These are phyloP conservation scores for Minunthozetes semirufus DNA, from an alignment of 2,888 invertebrate species.

Conservation along the genomic window DNA sequence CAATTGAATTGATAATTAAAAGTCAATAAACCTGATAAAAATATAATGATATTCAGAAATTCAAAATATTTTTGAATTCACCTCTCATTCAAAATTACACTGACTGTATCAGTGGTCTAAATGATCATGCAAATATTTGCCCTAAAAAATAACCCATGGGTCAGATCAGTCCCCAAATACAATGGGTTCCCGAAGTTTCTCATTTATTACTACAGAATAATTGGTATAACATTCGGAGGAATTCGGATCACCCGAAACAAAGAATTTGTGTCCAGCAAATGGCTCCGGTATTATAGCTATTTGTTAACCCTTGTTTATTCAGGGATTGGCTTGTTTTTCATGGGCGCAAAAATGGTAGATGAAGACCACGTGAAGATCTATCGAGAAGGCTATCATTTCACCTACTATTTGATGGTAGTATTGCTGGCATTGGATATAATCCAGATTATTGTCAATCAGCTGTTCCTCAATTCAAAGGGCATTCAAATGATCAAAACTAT, in stretches of 20 bases:
- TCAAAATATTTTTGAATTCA: too few species aligned
- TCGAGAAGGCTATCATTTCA: background rate
- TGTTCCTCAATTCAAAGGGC: background rate
- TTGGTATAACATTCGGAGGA: background rate
- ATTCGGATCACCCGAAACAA: background rate
- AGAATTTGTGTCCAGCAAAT: background rate
- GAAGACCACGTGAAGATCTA: background rate
- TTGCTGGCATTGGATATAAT: background rate
- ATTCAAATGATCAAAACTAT: background rate
- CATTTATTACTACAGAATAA: background rate
- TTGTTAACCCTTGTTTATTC: background rate
- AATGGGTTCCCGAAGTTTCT: background rate
- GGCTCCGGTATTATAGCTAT: background rate
- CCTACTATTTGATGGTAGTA: background rate
- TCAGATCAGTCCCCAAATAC: too few species aligned
- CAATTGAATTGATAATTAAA: too few species aligned
- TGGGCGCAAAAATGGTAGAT: background rate
- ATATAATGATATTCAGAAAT: too few species aligned
- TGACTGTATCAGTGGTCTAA: too few species aligned
- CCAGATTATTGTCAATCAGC: background rate
- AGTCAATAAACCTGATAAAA: too few species aligned
- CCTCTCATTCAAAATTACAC: too few species aligned
- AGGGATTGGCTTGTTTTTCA: background rate
- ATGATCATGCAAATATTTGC: too few species aligned
- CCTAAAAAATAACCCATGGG: too few species aligned